Conservation (phyloP, 2,113 vertebrate species). For the Lophura nycthemera region DNA sequence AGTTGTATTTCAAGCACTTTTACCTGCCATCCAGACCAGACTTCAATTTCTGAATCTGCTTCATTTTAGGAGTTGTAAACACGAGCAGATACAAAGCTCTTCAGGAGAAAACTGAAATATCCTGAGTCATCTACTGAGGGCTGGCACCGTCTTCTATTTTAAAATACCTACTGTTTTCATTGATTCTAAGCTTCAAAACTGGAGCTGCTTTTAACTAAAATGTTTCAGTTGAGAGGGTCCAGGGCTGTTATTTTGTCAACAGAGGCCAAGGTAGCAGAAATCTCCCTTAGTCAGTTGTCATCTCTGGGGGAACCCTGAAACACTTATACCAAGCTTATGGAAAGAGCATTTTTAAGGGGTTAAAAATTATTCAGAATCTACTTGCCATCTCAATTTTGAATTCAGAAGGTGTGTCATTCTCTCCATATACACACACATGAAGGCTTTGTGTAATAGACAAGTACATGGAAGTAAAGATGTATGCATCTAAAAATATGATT, state of each 20-base stretch:
- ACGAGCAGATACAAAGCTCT: not conserved
- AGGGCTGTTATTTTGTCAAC: not conserved
- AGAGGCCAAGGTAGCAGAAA: not conserved
- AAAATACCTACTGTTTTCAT: not conserved
- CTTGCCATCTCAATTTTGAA: not conserved
- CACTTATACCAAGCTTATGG: not conserved
- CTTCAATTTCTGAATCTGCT: conserved; percentile 16
- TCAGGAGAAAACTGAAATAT: conserved; percentile 25
- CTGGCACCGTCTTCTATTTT: not conserved
- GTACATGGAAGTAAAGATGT: not conserved
- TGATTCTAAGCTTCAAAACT: conserved; percentile 14
- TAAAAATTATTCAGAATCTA: not conserved
- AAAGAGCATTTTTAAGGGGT: not conserved
- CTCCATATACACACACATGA: not conserved
- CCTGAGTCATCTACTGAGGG: conserved; percentile 10
- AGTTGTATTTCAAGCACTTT: conserved; percentile 41
- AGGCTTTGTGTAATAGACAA: not conserved
- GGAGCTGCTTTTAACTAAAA: not conserved
- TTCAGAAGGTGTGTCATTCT: not conserved
- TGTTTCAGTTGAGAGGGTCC: not conserved
- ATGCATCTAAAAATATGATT: not conserved
- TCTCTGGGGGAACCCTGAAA: not conserved
- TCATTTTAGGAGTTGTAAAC: not conserved
- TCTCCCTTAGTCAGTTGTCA: not conserved
- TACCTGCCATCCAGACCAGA: not conserved